Evolutionary conservation across 2,113 vertebrate species (phyloP).

Genomic region (Psittacula cyanocephala): DNA sequence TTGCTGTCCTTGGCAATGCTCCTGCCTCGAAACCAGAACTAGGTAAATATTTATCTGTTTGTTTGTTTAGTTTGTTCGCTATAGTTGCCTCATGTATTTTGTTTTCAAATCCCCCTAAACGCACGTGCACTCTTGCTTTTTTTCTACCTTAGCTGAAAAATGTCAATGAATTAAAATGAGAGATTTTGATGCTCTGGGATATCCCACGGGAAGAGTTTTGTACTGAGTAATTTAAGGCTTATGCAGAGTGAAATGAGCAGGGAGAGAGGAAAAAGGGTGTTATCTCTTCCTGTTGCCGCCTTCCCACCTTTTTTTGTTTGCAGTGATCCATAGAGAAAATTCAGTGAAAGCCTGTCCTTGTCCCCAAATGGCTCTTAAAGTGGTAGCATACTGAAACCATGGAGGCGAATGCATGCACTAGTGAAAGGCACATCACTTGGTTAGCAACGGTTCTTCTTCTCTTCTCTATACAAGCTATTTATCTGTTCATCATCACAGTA

Average conservation of each 20-base stretch:
- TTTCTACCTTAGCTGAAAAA: background rate
- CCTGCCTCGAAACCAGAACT: background rate
- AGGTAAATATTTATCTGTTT: background rate
- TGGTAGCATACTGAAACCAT: background rate
- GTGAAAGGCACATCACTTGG: background rate
- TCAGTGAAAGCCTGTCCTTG: background rate
- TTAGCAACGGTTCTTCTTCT: background rate
- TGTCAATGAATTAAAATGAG: background rate
- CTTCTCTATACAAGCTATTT: background rate
- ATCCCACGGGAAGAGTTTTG: background rate
- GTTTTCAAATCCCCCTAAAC: background rate
- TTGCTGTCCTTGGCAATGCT: background rate
- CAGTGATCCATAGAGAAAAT: background rate
- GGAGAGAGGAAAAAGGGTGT: background rate
- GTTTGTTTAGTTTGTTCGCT: background rate
- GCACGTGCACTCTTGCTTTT: background rate
- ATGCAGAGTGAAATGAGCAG: background rate
- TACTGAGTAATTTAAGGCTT: background rate
- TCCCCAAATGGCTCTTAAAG: background rate
- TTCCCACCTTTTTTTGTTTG: background rate
- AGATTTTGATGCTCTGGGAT: background rate
- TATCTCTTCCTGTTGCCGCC: background rate
- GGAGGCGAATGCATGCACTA: background rate
- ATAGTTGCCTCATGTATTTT: background rate
- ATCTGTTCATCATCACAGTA: background rate